phyloP scores from a whole-genome alignment of 1,140 invertebrate species.

The Ostrea edulis region DNA sequence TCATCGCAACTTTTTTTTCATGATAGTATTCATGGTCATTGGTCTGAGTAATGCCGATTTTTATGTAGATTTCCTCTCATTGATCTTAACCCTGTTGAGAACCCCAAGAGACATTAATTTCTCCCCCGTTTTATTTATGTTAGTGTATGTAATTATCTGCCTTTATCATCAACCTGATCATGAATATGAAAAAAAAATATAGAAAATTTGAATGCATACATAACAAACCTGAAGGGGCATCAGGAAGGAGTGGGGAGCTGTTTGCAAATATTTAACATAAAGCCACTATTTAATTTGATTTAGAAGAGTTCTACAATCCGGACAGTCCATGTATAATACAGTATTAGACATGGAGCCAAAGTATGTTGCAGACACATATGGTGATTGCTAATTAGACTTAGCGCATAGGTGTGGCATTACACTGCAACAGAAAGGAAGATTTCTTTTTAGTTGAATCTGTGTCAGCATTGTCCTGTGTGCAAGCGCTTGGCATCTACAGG shows the following conservation, averaged over 20 bases:
- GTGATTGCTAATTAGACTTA: too few relatives aligned
- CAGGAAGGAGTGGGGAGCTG: not conserved
- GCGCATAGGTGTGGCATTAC: not conserved
- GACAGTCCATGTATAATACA: not conserved
- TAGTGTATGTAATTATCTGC: slow-evolving; percentile 41
- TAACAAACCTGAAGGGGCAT: slow-evolving; percentile 29
- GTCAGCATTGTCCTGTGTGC: not conserved
- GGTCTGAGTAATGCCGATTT: not conserved
- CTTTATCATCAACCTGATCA: slow-evolving; percentile 41
- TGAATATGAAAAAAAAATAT: slow-evolving; percentile 32
- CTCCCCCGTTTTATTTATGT: slow-evolving; percentile 42
- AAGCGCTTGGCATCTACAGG: not conserved
- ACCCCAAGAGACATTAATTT: slow-evolving; percentile 29
- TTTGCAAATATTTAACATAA: not conserved
- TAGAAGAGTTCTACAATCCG: not conserved
- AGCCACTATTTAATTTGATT: not conserved
- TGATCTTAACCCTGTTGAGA: not conserved
- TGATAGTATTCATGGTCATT: not conserved
- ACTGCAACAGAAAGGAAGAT: not conserved
- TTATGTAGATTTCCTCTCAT: not conserved
- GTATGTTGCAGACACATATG: not conserved
- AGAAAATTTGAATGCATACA: slow-evolving; percentile 40
- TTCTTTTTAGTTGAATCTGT: not conserved
- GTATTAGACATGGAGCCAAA: not conserved
- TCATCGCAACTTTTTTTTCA: not conserved